phyloP scores from a whole-genome alignment of 2,888 invertebrate genomes.

The Azorinus chamasolen region DNA sequence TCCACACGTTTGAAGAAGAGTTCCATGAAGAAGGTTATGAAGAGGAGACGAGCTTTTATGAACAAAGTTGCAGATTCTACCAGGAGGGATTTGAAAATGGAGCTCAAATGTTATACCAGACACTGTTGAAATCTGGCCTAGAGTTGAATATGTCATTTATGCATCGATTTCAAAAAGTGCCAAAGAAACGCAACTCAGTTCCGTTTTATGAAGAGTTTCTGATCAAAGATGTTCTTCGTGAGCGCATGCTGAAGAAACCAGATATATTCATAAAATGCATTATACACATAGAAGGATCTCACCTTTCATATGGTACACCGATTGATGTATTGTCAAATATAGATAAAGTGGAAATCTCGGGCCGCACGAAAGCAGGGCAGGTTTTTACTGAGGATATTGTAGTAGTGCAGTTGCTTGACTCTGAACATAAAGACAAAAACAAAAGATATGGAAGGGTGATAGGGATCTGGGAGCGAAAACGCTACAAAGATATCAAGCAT shows the following conservation, averaged over 20 bases:
- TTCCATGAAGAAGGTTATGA: neutral
- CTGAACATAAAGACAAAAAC: slow-evolving; percentile 25
- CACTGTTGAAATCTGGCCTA: neutral
- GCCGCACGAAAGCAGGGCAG: slow-evolving; percentile 66
- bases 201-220: slow-evolving; percentile 12
- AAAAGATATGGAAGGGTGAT: slow-evolving; percentile 33
- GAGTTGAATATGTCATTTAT: slow-evolving; percentile 1
- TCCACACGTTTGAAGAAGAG: neutral
- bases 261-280: slow-evolving; percentile 56
- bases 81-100: neutral
- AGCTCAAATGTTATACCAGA: neutral
- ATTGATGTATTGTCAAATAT: slow-evolving; percentile 29
- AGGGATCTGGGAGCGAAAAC: slow-evolving; percentile 38
- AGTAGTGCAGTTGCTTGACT: slow-evolving; percentile 62
- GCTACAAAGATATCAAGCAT: slow-evolving; percentile 43
- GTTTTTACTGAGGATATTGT: slow-evolving; percentile 68
- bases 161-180: slow-evolving; percentile 2
- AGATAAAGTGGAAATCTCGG: slow-evolving; percentile 62
- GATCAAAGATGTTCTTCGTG: neutral
- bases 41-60: slow-evolving; percentile 19
- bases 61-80: slow-evolving; percentile 17
- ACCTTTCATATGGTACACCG: slow-evolving; percentile 57
- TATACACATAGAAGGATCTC: slow-evolving; percentile 59
- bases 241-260: slow-evolving; percentile 24
- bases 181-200: neutral